Evolutionary conservation across 1,140 invertebrate species (phyloP).

Genomic region (Eueides isabella): DNA sequence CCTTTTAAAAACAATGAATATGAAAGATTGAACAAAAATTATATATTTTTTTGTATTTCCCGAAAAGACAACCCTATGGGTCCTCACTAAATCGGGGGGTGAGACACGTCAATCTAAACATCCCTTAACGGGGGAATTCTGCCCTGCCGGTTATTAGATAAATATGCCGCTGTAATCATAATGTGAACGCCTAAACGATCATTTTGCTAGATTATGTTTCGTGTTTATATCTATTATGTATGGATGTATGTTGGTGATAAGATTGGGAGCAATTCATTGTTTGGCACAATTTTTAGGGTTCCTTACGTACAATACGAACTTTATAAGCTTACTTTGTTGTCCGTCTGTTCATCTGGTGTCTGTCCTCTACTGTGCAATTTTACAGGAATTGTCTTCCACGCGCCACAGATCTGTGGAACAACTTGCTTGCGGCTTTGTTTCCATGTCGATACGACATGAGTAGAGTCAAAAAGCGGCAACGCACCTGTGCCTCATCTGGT

Average conservation of each 20-base stretch:
- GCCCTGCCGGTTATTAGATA: constrained; percentile 72
- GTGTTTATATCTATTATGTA: neutral
- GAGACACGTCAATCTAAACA: constrained; percentile 71
- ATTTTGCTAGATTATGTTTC: constrained; percentile 33
- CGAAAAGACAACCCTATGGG: constrained; percentile 47
- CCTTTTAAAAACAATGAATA: neutral
- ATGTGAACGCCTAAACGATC: constrained; percentile 38
- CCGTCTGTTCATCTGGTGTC: no score
- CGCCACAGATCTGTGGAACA: no score
- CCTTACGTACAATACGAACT: no score
- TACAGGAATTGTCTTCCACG: no score
- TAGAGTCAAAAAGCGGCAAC: no score
- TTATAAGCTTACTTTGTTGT: no score
- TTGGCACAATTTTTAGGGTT: neutral
- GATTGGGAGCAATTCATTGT: neutral
- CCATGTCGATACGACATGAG: no score
- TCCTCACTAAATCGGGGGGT: constrained; percentile 44
- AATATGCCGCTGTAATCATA: constrained; percentile 54
- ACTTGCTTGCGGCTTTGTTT: no score
- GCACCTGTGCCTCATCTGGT: no score
- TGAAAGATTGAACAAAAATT: neutral
- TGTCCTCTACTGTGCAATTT: no score
- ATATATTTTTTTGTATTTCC: neutral
- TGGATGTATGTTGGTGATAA: neutral
- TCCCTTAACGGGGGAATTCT: constrained; percentile 63